phyloP scores from a whole-genome alignment of 2,113 vertebrate genomes.

The Tetrao urogallus region DNA sequence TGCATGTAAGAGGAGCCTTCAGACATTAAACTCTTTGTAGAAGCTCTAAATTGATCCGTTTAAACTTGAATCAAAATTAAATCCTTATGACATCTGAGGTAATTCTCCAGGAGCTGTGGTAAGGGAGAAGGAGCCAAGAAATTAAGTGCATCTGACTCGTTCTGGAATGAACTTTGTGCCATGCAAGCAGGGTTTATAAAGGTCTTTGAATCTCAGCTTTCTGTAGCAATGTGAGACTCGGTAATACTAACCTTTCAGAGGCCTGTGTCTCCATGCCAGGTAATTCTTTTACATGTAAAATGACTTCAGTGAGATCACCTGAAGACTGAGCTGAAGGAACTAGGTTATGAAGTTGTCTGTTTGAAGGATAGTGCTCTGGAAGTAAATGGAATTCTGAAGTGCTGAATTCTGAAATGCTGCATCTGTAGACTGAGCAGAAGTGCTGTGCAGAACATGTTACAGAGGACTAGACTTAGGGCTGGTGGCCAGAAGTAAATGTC shows the following conservation, averaged over 20 bases:
- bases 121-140: neutral
- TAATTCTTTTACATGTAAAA: neutral
- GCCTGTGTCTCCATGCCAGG: neutral
- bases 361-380: neutral
- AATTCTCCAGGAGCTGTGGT: neutral
- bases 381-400: neutral
- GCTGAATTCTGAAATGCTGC: neutral
- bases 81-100: neutral
- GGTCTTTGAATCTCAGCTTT: neutral
- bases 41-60: neutral
- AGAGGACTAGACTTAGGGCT: neutral
- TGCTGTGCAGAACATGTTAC: neutral
- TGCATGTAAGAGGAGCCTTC: neutral
- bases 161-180: neutral
- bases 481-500: neutral
- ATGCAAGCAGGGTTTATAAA: neutral
- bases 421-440: neutral
- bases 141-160: neutral
- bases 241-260: neutral
- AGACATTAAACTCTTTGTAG: neutral
- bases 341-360: rapidly evolving
- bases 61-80: neutral
- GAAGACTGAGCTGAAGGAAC: neutral
- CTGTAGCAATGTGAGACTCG: neutral
- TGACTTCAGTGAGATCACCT: neutral